Evolutionary conservation across 2,797 vertebrate species (phyloP), one percentile per base, ranked within the genome.

Genomic region (Pempheris klunzingeri): DNA sequence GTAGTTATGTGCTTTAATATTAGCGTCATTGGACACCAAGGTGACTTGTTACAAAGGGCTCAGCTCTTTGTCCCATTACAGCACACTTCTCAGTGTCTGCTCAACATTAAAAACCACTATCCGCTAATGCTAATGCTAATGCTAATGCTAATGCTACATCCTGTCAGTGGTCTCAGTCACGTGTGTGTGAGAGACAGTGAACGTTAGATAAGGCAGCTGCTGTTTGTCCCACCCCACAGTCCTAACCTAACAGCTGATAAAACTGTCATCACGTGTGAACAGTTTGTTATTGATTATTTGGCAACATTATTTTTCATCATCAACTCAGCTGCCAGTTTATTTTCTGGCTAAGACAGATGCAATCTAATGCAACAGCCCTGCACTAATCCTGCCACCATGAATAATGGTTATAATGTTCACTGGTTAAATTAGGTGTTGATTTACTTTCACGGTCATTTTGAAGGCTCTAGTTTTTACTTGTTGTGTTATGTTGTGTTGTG

Each of bases 131-230:
- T n/a, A n/a, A n/a, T n/a, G n/a, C n/a, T n/a, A n/a, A n/a, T n/a
- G n/a, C n/a, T n/a, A n/a, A n/a, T 22, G 43, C 1, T 46, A 52
- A 24, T 4, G 1, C 3, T 50, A 13, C 59, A 38, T 20, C 32
- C 5, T 13, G n/a, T 39, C 60, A 22, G 26, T 55, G 46, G 55
- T 49, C 34, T 1, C 22, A 22, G 86, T 90, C 89, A 91, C 86
- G 49, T 88, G 85, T 57, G 72, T 1, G 46, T 38, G 41, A 22
- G 17, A 34, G 49, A n/a, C 60, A 26, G 28, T 60, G 17, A n/a
- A 60, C 12, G 71, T 85, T 63, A 85, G 90, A 94, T 93, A 94
- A 94, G 88, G 39, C 50, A 50, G 47, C 47, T 59, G 39, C 8
- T 44, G 43, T 60, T 32, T 50, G 55, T 76, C 65, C 73, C 82